Conservation (phyloP, 2,888 invertebrate species). For the Acanthococcus lagerstroemiae region DNA sequence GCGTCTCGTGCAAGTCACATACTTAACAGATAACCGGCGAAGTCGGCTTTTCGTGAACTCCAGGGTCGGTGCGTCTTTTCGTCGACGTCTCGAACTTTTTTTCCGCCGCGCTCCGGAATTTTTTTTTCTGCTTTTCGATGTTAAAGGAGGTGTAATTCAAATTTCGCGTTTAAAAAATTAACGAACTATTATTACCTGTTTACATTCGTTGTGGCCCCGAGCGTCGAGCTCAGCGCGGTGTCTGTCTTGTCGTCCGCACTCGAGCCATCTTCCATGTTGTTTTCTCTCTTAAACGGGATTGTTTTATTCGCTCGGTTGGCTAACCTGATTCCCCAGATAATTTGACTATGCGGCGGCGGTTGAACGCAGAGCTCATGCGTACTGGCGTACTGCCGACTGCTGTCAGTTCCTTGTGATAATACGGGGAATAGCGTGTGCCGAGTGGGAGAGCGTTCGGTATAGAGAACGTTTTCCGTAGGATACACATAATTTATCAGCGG, state of each 20-base stretch:
- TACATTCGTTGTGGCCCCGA: too few relatives aligned
- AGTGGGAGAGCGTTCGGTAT: slow-evolving; percentile 21
- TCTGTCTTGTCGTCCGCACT: too few relatives aligned
- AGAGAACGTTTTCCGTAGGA: slow-evolving; percentile 23
- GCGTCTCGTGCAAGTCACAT: slow-evolving; percentile 17
- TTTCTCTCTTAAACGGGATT: too few relatives aligned
- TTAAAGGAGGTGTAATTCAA: too few relatives aligned
- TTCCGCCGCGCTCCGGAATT: too few relatives aligned
- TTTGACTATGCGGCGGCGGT: slow-evolving; percentile 13
- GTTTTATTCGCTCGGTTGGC: slow-evolving; percentile 18
- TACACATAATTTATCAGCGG: not conserved
- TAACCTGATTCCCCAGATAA: slow-evolving; percentile 25
- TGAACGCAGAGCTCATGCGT: slow-evolving; percentile 22
- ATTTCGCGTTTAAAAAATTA: too few relatives aligned
- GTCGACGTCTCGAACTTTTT: too few relatives aligned
- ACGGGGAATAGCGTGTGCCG: not conserved
- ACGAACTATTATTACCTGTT: too few relatives aligned
- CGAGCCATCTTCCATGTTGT: too few relatives aligned
- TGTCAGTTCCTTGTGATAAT: not conserved
- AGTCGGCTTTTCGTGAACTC: not conserved
- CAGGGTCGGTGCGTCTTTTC: not conserved
- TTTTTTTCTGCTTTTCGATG: too few relatives aligned
- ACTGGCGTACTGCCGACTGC: slow-evolving; percentile 1
- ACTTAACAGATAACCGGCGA: slow-evolving; percentile 2
- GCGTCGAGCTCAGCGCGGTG: too few relatives aligned